A percentile compares a stretch with the other conserved stretches of the same genome.
phyloP scores from a whole-genome alignment of 2,888 invertebrate genomes.

The Drosophila infuscata region DNA sequence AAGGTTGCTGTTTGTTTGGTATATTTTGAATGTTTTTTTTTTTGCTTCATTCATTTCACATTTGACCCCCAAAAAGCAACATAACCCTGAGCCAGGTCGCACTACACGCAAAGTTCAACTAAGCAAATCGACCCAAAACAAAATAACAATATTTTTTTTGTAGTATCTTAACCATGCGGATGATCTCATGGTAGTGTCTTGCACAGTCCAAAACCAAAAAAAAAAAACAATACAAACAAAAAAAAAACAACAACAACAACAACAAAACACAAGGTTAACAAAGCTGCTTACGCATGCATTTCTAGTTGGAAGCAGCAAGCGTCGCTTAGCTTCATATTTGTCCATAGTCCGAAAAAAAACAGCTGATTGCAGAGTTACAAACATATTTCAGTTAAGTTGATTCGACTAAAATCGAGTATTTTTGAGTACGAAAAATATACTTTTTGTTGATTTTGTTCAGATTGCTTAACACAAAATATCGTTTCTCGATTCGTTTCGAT shows the following conservation, averaged over 20 bases:
- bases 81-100: constrained; percentile 69
- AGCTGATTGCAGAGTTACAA: background rate
- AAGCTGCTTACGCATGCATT: constrained; percentile 21
- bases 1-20: constrained; percentile 15
- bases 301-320: background rate
- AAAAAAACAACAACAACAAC: background rate
- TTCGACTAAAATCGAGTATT: background rate
- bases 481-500: too few species aligned
- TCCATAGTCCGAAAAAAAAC: background rate
- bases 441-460: background rate
- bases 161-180: constrained; percentile 18
- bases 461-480: too few species aligned
- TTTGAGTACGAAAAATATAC: background rate
- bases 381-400: background rate
- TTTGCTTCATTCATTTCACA: constrained; percentile 25
- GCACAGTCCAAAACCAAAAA: background rate
- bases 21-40: background rate
- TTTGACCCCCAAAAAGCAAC: constrained; percentile 68
- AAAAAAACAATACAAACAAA: constrained; percentile 1
- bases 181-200: constrained; percentile 44
- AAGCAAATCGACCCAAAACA: constrained; percentile 41
- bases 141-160: constrained; percentile 4
- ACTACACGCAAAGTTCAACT: constrained; percentile 44
- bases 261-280: constrained; percentile 35
- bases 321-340: background rate